phyloP scores from a whole-genome alignment of 2,888 invertebrate species.

The Hoplodrina blanda region DNA sequence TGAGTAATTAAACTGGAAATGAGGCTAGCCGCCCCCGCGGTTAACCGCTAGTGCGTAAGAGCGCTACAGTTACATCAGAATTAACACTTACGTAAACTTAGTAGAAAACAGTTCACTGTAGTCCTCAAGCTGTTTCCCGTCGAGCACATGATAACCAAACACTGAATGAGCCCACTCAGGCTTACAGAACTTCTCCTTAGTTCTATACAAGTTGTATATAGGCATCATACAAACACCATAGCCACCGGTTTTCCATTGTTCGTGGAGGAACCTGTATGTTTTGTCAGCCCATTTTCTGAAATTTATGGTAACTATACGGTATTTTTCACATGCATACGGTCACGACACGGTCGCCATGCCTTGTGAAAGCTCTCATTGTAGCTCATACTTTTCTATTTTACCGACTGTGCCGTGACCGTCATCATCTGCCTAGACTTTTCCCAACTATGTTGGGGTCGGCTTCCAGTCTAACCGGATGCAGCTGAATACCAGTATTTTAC shows the following conservation, averaged over 20 bases:
- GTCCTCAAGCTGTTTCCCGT: constrained; percentile 71
- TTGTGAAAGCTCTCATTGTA: too few relatives aligned
- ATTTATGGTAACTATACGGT: constrained; percentile 30
- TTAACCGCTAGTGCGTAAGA: too few relatives aligned
- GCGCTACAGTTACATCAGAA: background rate
- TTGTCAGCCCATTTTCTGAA: constrained; percentile 92
- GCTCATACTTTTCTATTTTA: too few relatives aligned
- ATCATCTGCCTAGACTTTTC: too few relatives aligned
- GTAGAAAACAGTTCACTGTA: constrained; percentile 70
- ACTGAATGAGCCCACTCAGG: constrained; percentile 75
- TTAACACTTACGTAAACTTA: constrained; percentile 73
- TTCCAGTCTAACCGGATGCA: too few relatives aligned
- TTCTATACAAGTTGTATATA: constrained; percentile 71
- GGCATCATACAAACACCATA: constrained; percentile 76
- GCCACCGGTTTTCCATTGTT: constrained; percentile 91
- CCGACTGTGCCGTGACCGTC: too few relatives aligned
- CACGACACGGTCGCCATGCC: too few relatives aligned
- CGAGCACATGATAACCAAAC: constrained; percentile 76
- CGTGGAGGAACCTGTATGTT: constrained; percentile 90
- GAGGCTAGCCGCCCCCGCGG: too few relatives aligned
- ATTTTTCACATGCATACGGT: too few relatives aligned
- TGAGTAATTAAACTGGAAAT: too few relatives aligned
- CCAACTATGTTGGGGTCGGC: too few relatives aligned
- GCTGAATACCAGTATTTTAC: too few relatives aligned
- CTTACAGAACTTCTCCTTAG: constrained; percentile 42